These are phyloP conservation scores for Drosophila putrida DNA, from an alignment of 2,888 invertebrate species.

Conservation along the genomic window DNA sequence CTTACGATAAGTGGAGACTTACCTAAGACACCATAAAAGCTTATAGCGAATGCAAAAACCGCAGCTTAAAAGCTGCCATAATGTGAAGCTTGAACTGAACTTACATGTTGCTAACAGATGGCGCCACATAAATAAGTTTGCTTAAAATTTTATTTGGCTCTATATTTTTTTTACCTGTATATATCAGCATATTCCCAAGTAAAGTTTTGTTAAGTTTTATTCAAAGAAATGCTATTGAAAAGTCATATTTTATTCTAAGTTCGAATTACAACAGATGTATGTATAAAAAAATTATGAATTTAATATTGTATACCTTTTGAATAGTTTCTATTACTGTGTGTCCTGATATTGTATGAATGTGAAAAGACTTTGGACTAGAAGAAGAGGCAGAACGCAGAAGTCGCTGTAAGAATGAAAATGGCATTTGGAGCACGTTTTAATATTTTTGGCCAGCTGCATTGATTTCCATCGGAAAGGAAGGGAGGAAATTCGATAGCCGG, in stretches of 20 bases:
- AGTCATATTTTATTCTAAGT: no score
- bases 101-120: slow-evolving; percentile 20
- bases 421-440: slow-evolving; percentile 1
- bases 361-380: not conserved
- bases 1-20: slow-evolving; percentile 7
- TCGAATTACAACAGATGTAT: no score
- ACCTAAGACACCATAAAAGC: not conserved
- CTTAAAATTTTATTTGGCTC: no score
- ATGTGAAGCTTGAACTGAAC: not conserved
- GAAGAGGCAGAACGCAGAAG: not conserved
- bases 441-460: slow-evolving; percentile 41
- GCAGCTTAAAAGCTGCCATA: slow-evolving; percentile 45
- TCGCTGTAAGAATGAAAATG: not conserved
- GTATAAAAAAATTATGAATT: no score
- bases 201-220: not conserved
- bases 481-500: slow-evolving; percentile 54
- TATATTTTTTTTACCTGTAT: no score
- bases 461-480: slow-evolving; percentile 44
- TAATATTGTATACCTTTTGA: not conserved
- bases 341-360: slow-evolving; percentile 7
- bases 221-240: not conserved
- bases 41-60: slow-evolving; percentile 13
- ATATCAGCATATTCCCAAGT: no score
- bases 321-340: not conserved
- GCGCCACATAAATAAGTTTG: slow-evolving; percentile 21